Base-by-base conservation (phyloP, 1,140 invertebrate genomes). In the Scaptomyza montana region DNA sequence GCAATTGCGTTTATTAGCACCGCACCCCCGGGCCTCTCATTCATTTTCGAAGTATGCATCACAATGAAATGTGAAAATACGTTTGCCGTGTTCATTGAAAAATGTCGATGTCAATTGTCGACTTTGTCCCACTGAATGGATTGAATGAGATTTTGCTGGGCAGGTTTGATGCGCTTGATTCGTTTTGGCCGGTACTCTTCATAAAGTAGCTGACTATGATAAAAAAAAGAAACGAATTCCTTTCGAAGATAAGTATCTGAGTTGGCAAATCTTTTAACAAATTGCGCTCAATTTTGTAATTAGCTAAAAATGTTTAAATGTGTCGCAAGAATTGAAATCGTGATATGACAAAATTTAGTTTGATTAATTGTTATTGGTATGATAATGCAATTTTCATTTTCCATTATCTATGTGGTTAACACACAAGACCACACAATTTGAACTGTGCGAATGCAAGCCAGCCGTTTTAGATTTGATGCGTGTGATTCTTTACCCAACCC, bases 1-100 rank as follows among this genome's bases (percentile, higher is more conserved):
- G 87, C 87, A 90, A 90, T 90, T 90, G 87, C 87, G 87, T 90
- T 90, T 90, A 90, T 90, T 90, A 89, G 79, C 85, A 77, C 77
- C 77, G 85, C 80, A 84, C 72, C 77, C 74, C 53, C 56, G 68
- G 64, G 64, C 36, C 57, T 66, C 66, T 66, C 66, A 72, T 67
- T 76, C 67, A 60, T 60, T 56, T 5, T 43, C 62, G 13, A 63
- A 61, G 62, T 36, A 7, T 53, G 63, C 19, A 43, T 46, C 60
- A 78, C 55, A 72, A 85, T 65, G 36, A 61, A 54, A 50, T 16
- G 64, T 68, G 45, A 57, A 66, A 66, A 70, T 76, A 64, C 70
- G 36, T 66, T 59, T 66, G 54, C 56, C 33, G 16, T 60, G 7
- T 78, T 87, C 84, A 89, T 84, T 89, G 69, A 89, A 67, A 57